Evolutionary conservation across 2,888 invertebrate species (phyloP).

Genomic region (Apodemia zela): DNA sequence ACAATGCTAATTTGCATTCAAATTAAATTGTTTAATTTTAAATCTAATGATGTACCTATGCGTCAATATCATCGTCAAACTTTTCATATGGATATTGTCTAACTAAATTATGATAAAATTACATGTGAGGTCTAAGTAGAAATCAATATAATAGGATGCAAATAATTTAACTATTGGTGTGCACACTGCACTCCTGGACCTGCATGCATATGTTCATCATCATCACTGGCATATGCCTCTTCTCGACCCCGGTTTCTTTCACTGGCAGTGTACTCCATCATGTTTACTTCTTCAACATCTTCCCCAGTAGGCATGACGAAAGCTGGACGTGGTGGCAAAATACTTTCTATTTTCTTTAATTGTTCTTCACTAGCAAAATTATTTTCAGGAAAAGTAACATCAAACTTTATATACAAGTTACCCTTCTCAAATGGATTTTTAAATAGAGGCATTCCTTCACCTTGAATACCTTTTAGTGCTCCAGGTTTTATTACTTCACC

Average conservation of each 20-base stretch:
- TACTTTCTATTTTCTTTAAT: conserved; percentile 84
- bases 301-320: conserved; percentile 88
- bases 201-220: conserved; percentile 77
- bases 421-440: conserved; percentile 93
- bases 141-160: conserved; percentile 42
- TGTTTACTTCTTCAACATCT: conserved; percentile 91
- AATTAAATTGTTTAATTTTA: conserved; percentile 18
- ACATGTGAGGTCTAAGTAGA: conserved; percentile 64
- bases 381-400: conserved; percentile 90
- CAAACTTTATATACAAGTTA: conserved; percentile 92
- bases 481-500: conserved; percentile 93
- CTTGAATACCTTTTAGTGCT: conserved; percentile 86
- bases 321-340: conserved; percentile 86
- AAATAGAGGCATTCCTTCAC: conserved; percentile 95
- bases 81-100: conserved; percentile 45
- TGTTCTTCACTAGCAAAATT: conserved; percentile 87
- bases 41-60: conserved; percentile 22
- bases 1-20: conserved; percentile 14
- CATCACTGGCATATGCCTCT: conserved; percentile 87
- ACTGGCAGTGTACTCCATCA: conserved; percentile 86
- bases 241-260: conserved; percentile 78
- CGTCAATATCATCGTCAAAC: conserved; percentile 33
- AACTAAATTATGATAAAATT: conserved; percentile 47
- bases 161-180: conserved; percentile 84
- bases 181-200: conserved; percentile 88